Evolutionary conservation across 2,797 vertebrate genomes (phyloP).

Genomic region (Cuculus canorus): DNA sequence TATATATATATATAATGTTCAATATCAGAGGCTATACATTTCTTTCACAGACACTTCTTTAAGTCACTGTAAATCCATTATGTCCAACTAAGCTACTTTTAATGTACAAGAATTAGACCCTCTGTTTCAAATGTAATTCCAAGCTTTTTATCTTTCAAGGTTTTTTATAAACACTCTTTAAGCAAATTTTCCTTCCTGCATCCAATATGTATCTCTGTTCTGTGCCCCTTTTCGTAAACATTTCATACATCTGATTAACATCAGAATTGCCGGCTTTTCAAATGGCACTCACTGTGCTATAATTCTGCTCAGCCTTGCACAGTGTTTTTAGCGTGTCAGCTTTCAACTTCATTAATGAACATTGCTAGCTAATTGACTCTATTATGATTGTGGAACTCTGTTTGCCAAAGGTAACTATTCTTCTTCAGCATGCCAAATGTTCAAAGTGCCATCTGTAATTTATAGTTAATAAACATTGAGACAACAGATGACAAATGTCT

Average conservation of each 20-base stretch:
- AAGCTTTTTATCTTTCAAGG: background rate
- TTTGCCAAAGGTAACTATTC: constrained; percentile 41
- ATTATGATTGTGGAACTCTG: background rate
- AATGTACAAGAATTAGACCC: background rate
- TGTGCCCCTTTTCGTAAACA: constrained; percentile 6
- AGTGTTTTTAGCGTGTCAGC: constrained; percentile 10
- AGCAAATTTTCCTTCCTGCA: background rate
- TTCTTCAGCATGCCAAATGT: constrained; percentile 19
- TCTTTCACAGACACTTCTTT: background rate
- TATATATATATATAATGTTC: background rate
- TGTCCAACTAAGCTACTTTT: background rate
- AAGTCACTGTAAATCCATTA: background rate
- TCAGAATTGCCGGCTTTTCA: background rate
- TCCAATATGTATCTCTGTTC: background rate
- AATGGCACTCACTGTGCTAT: background rate
- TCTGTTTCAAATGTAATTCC: background rate
- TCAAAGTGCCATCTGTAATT: constrained; percentile 33
- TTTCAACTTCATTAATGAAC: constrained; percentile 40
- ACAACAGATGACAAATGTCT: constrained; percentile 40
- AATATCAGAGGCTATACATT: background rate
- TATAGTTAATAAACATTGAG: constrained; percentile 37
- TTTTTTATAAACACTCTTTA: background rate
- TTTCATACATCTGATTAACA: background rate
- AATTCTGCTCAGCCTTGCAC: background rate
- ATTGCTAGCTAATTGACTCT: constrained; percentile 34